Evolutionary conservation across 2,888 invertebrate genomes (phyloP), one percentile per base, ranked within the genome.

Genomic region (Andrena trimmerana): DNA sequence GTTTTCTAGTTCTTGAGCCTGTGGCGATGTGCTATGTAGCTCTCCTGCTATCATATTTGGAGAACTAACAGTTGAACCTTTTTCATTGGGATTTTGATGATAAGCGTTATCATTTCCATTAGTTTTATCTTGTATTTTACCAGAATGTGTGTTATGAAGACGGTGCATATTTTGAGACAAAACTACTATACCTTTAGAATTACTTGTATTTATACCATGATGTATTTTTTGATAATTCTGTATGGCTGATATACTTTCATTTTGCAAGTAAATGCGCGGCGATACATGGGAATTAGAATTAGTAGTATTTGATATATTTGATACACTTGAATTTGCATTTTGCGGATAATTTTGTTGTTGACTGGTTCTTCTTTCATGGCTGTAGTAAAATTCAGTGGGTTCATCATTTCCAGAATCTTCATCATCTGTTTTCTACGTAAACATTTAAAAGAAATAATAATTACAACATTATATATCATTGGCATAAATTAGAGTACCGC

Each of bases 341-440:
- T 92, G 91, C 1, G 91, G 86, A n/a, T 90, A 89, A 84, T 90
- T 92, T 42, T 90, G 90, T 79, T 92, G 92, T 59, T 90, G 92
- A 87, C 93, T 92, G 2, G 91, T 91, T 90, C 95, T 95, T 33
- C 95, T 94, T 69, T 96, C 96, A 3, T 95, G 94, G 85, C 95
- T 95, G 83, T 95, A 96, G 89, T 95, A 96, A 68, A 96, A 93
- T 92, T 97, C 97, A 54, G 96, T 96, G 0, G 98, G 98, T 92
- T 99, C 99, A 93, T 99, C 99, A 93, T 98, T 99, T 0, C 99
- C 99, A 0, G 98, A 98, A 93, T 99, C 98, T 87, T 97, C 97
- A 89, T 98, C 98, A 90, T 98, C 98, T 5, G 97, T 97, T 94
- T 96, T 96, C 96, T 96, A 83, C 29, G 33, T 36, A 29, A 57